Percentiles rank a stretch among this genome's conserved stretches.
Evolutionary conservation across 2,797 vertebrate genomes (phyloP).

Genomic region (Xyrichtys novacula): DNA sequence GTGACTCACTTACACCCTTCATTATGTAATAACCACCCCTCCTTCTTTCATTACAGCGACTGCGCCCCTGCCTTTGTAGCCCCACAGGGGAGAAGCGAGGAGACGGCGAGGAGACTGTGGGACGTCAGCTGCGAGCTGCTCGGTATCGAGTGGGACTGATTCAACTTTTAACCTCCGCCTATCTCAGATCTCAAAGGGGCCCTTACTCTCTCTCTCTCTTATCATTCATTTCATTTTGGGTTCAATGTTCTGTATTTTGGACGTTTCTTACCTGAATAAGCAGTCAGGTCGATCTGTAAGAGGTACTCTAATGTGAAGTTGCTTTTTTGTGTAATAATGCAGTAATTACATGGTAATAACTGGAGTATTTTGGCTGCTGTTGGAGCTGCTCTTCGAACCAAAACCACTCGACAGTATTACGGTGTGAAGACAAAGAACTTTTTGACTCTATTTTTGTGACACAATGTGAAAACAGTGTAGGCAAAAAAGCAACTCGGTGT

Average conservation of each 20-base stretch:
- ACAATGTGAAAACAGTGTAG: slow-evolving; percentile 67
- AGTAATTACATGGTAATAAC: slow-evolving; percentile 61
- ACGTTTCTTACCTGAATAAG: slow-evolving; percentile 53
- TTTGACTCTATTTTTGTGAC: slow-evolving; percentile 68
- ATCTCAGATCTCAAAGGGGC: slow-evolving; percentile 36
- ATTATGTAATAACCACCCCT: slow-evolving; percentile 25
- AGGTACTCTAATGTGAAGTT: slow-evolving; percentile 69
- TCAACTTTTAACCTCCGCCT: slow-evolving; percentile 17
- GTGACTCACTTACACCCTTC: slow-evolving; percentile 34
- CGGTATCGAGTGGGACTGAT: slow-evolving; percentile 90
- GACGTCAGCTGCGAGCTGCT: slow-evolving; percentile 92
- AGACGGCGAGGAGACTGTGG: slow-evolving; percentile 90
- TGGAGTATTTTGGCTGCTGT: slow-evolving; percentile 60
- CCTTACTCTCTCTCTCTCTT: slow-evolving; percentile 29
- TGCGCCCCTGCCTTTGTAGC: slow-evolving; percentile 90
- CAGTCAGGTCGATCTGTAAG: slow-evolving; percentile 65
- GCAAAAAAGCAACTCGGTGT: slow-evolving; percentile 70
- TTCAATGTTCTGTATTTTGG: slow-evolving; percentile 55
- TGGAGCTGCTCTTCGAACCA: too few species aligned
- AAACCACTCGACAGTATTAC: slow-evolving; percentile 53
- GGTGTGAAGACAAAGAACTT: slow-evolving; percentile 51
- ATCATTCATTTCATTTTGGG: slow-evolving; percentile 49
- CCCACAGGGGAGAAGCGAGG: slow-evolving; percentile 88
- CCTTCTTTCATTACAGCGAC: slow-evolving; percentile 82
- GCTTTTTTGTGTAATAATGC: slow-evolving; percentile 71